Base-by-base conservation (phyloP, 2,113 vertebrate genomes). In the Grammomys dolichurus region DNA sequence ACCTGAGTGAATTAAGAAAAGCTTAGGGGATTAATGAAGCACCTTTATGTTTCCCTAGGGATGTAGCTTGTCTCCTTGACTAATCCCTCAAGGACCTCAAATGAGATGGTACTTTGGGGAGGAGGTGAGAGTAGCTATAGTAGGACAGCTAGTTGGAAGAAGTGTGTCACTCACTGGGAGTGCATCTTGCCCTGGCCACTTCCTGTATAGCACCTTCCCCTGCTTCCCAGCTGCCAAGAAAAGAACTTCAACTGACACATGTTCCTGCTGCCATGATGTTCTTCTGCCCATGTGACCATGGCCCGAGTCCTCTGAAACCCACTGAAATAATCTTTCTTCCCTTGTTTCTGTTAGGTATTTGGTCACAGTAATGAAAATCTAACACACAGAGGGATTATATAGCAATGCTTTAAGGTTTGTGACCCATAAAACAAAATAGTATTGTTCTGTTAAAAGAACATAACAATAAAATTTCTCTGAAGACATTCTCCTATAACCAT, bases 371-470 rank as follows among this genome's bases (percentile, higher is more conserved):
- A 40, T 75, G 51, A 75, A 89, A 43, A n/a, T 40, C 24, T 88
- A 87, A 56, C 14, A 11, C 36, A 75, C 36, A 58, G 43, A 88
- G 26, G 22, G 14, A 73, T 20, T 16, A 16, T 40, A 14, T 0
- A 26, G 40, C 46, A 87, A 56, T 92, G 56, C 67, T 86, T 77
- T 85, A 87, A n/a, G 46, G 51, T 70, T 87, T 87, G 31, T 87
- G 46, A 36, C 19, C 6, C 65, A 70, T 87, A 26, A 10, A 65
- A 85, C 26, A 31, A 84, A 84, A 46, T 31, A 28, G 58, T 43
- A 46, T 28, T 65, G 24, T 31, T 46, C 81, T 85, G 40, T 40
- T 85, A 43, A 65, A 65, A 24, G 58, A 85, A 43, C n/a, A 63
- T 43, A 63, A 40, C 40, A 85, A 31, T 65, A 85, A 46, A 26